Conservation (phyloP, 2,797 vertebrate species). For the Microctenopoma lineatum region DNA sequence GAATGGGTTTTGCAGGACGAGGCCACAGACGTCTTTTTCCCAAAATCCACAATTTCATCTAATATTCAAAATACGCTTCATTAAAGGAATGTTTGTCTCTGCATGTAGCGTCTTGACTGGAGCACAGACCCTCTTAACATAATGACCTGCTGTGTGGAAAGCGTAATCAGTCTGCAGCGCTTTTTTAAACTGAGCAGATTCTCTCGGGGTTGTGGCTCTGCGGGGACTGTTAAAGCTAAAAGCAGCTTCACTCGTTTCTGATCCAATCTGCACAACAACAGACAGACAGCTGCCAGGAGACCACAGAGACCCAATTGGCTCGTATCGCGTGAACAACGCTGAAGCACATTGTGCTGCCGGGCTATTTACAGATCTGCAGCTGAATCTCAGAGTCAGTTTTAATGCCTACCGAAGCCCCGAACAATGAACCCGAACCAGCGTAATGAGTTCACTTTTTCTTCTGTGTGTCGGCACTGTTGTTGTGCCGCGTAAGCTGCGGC, state of each 20-base stretch:
- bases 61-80: neutral
- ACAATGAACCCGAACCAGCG: neutral
- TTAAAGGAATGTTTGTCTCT: neutral
- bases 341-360: neutral
- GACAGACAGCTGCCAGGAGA: conserved; percentile 14
- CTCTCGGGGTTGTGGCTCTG: neutral
- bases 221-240: neutral
- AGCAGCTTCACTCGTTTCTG: neutral
- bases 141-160: neutral
- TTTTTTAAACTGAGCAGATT: neutral
- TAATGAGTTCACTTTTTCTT: conserved; percentile 4
- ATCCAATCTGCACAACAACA: neutral
- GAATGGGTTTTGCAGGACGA: no score
- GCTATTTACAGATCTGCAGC: neutral
- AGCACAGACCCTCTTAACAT: neutral
- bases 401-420: neutral
- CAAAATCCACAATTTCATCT: neutral
- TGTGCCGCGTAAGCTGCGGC: neutral
- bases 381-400: neutral
- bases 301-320: conserved; percentile 9
- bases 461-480: neutral
- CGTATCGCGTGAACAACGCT: no score
- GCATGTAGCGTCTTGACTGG: neutral
- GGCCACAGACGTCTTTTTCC: no score
- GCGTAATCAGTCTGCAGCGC: neutral